Evolutionary conservation across 2,797 vertebrate genomes (phyloP), one percentile per base, ranked within the genome.

Genomic region (Rhinophrynus dorsalis): DNA sequence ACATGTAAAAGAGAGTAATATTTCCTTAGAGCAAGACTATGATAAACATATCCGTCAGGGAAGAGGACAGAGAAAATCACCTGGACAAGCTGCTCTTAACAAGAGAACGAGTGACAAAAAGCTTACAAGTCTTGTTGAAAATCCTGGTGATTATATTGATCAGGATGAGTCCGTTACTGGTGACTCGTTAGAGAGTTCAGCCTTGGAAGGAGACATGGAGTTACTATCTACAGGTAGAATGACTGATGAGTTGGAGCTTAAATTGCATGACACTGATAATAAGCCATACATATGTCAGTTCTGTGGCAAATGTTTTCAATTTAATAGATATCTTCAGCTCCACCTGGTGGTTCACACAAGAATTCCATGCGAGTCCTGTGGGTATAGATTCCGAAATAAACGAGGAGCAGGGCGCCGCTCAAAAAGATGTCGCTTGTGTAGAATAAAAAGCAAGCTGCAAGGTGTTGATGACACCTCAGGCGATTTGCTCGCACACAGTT

Each of bases 381-480:
- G 69, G 4, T 52, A 44, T 13, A 52, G 55, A 2, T 32, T 73
- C 23, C 44, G 48, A 17, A 44, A 58, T 10, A 73, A 32, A 32
- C 56, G 29, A n/a, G 23, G 52, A 8, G 26, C n/a, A 2, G 69
- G 69, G 2, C 61, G 62, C 0, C 56, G 54, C 27, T 33, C 62
- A 0, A 73, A 66, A 27, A 73, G 44, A 37, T 73, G 69, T 24
- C 61, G 69, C 3, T 12, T 50, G 11, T 73, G 69, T 30, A 51
- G 42, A 5, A 54, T 59, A 1, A 55, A 44, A 6, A 10, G 5
- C 2, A 73, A 73, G 37, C 35, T n/a, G 3, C 44, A 11, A 27
- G n/a, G 20, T 0, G 0, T 20, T 4, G 2, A 13, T 30, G 21
- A 18, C 6, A 42, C 38, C 1, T 8, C 38, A 42, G 8, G 3